phyloP scores from a whole-genome alignment of 2,113 vertebrate species.

The Podocnemis expansa region DNA sequence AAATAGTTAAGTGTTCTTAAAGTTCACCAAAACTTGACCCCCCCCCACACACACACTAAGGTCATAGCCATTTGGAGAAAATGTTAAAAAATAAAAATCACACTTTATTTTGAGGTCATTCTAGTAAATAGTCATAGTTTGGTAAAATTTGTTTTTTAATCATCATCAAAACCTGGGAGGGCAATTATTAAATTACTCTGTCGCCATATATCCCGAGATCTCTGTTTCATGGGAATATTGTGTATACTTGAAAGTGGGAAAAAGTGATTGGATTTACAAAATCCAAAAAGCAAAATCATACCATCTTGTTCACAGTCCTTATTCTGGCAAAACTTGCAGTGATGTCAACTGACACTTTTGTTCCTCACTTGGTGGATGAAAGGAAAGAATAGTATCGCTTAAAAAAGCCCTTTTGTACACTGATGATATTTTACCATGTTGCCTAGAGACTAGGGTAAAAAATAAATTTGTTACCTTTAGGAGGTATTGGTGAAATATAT shows the following conservation, averaged over 20 bases:
- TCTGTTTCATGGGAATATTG: background rate
- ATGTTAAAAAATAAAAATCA: background rate
- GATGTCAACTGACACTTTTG: constrained; percentile 30
- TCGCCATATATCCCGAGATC: background rate
- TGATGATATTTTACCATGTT: constrained; percentile 42
- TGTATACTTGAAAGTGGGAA: background rate
- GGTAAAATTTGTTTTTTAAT: background rate
- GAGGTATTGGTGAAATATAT: constrained; percentile 45
- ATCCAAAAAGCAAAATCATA: constrained; percentile 47
- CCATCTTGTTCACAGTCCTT: constrained; percentile 47
- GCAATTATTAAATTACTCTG: background rate
- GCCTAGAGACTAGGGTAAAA: constrained; percentile 47
- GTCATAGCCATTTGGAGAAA: background rate
- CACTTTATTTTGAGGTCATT: background rate
- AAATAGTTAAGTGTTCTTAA: background rate
- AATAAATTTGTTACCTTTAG: constrained; percentile 50
- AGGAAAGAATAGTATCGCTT: background rate
- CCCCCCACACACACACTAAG: no score
- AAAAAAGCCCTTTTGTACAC: background rate
- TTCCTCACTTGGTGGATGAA: constrained; percentile 6
- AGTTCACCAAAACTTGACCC: background rate
- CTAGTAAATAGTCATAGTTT: background rate
- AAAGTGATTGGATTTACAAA: constrained; percentile 61
- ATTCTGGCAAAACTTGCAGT: constrained; percentile 48
- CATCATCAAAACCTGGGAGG: background rate